Percentiles rank a stretch among this genome's conserved stretches.
These are phyloP conservation scores for Crematogaster levior DNA, from an alignment of 2,888 invertebrate genomes.

Conservation along the genomic window DNA sequence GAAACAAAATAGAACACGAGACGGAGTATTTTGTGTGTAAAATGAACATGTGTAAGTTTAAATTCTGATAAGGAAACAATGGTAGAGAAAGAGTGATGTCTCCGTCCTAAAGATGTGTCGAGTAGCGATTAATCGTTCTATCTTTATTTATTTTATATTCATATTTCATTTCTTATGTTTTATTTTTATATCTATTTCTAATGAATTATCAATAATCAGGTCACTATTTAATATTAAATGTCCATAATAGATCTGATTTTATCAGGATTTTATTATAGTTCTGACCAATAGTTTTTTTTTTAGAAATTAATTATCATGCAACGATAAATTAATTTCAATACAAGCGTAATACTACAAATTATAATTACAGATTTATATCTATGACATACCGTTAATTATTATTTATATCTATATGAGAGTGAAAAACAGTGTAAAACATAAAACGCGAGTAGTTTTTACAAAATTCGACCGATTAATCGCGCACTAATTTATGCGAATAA, in stretches of 20 bases:
- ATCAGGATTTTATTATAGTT: background rate
- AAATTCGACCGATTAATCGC: slow-evolving; percentile 14
- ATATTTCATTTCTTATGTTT: background rate
- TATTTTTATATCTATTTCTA: background rate
- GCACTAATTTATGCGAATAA: slow-evolving; percentile 10
- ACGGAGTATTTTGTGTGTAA: slow-evolving; percentile 36
- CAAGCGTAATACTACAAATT: background rate
- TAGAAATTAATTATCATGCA: background rate
- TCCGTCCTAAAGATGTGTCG: slow-evolving; percentile 26
- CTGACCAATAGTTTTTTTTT: background rate
- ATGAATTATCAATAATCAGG: background rate
- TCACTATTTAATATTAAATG: background rate
- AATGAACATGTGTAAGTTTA: slow-evolving; percentile 31
- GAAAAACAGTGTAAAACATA: background rate
- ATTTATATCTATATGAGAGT: background rate
- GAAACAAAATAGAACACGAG: slow-evolving; percentile 51
- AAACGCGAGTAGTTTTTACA: background rate
- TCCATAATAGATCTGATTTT: background rate
- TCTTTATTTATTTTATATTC: background rate
- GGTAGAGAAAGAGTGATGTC: slow-evolving; percentile 18
- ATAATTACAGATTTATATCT: background rate
- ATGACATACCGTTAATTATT: too few species aligned
- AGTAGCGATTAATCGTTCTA: slow-evolving; percentile 17
- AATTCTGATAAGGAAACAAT: slow-evolving; percentile 43
- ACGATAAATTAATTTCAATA: slow-evolving; percentile 1